A percentile compares a stretch with the other conserved stretches of the same genome.
phyloP scores from a whole-genome alignment of 2,113 vertebrate genomes.

The Ciconia stormi region DNA sequence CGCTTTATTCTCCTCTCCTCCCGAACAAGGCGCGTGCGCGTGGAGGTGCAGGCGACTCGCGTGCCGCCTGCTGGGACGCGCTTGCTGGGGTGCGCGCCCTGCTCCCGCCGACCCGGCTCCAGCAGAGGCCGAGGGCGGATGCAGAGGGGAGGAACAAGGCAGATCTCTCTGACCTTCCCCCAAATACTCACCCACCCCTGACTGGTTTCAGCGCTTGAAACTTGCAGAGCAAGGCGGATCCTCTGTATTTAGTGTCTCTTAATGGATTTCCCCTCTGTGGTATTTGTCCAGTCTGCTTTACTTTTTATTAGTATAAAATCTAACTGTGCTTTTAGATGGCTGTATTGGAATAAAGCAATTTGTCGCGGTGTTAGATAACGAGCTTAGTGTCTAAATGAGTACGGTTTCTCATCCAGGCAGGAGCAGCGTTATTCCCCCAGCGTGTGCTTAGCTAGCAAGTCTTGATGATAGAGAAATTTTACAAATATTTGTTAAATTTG shows the following conservation, averaged over 20 bases:
- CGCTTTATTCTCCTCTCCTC: background rate
- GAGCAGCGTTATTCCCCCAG: background rate
- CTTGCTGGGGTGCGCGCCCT: fast-evolving
- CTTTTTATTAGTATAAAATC: background rate
- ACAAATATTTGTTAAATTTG: background rate
- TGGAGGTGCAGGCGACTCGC: background rate
- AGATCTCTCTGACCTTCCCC: fast-evolving
- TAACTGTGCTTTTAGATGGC: background rate
- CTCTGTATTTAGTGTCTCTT: background rate
- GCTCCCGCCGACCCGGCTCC: background rate
- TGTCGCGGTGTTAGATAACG: fast-evolving
- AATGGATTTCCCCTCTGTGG: fast-evolving
- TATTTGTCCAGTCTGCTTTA: fast-evolving
- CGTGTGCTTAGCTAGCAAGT: background rate
- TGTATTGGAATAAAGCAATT: background rate
- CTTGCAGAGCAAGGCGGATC: background rate
- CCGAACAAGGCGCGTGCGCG: fast-evolving
- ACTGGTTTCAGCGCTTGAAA: background rate
- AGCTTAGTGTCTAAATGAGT: background rate
- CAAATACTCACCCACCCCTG: fast-evolving
- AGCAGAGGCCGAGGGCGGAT: fast-evolving
- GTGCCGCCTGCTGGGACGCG: background rate
- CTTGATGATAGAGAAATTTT: background rate
- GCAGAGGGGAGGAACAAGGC: background rate
- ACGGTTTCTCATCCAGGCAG: background rate